Conservation (phyloP, 2,113 vertebrate species). For the Microtus oregoni region DNA sequence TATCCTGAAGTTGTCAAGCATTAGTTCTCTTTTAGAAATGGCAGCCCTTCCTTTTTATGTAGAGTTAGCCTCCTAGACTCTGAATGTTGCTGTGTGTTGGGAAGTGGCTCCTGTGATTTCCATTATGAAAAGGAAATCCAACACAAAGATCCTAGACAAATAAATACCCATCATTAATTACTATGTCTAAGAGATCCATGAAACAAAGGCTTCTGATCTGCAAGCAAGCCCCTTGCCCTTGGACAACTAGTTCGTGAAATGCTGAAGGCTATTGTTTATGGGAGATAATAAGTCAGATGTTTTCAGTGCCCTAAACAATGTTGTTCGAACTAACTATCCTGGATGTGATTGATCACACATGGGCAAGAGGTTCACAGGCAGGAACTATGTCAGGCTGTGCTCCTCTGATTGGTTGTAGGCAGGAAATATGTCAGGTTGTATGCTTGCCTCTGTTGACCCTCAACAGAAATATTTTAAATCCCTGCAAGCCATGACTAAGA, state of each 20-base stretch:
- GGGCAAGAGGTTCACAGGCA: not conserved
- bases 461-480: not conserved
- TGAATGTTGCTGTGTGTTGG: not conserved
- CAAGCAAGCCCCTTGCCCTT: not conserved
- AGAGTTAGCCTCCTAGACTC: not conserved
- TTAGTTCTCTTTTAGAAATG: not conserved
- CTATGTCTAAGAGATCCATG: not conserved
- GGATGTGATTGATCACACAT: not conserved
- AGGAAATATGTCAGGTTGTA: not conserved
- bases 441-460: not conserved
- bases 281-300: not conserved
- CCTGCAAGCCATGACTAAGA: not conserved
- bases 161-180: not conserved
- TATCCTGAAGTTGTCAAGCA: not conserved
- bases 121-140: not conserved
- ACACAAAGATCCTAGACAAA: not conserved
- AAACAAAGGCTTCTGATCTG: not conserved
- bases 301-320: not conserved
- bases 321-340: not conserved
- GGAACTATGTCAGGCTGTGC: not conserved
- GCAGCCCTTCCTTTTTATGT: no score
- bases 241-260: not conserved
- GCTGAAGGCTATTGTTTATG: not conserved
- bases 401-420: no score
- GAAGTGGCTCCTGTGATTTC: not conserved